Evolutionary conservation across 2,113 vertebrate species (phyloP).

Genomic region (Dromas ardeola): DNA sequence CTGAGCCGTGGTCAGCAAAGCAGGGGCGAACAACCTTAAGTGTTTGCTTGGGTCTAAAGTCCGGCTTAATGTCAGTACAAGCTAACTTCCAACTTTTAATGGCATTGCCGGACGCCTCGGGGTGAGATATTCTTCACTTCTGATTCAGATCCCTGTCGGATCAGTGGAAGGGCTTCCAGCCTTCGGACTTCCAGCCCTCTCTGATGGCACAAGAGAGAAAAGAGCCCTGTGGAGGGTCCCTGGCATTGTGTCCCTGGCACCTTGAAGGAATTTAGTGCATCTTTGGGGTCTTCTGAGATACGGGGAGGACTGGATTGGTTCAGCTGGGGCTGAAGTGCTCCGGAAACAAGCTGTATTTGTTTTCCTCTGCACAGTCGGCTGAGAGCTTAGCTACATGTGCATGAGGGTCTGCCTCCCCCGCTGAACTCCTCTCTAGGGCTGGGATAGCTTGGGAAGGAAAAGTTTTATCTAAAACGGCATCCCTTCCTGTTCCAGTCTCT

Average conservation of each 20-base stretch:
- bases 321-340: neutral
- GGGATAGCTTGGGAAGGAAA: neutral
- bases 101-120: neutral
- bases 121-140: neutral
- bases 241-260: neutral
- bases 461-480: rapidly evolving
- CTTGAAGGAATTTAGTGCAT: neutral
- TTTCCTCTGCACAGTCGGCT: neutral
- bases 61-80: neutral
- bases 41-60: neutral
- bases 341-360: neutral
- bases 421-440: neutral
- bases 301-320: neutral
- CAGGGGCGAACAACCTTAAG: neutral
- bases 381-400: neutral
- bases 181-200: neutral
- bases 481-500: neutral
- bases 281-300: neutral
- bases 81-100: neutral
- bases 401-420: neutral
- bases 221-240: neutral
- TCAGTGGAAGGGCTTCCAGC: neutral
- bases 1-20: neutral
- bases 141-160: neutral
- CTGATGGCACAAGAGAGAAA: neutral